Evolutionary conservation across 2,888 invertebrate genomes (phyloP).

Genomic region (Lasioglossum morio): DNA sequence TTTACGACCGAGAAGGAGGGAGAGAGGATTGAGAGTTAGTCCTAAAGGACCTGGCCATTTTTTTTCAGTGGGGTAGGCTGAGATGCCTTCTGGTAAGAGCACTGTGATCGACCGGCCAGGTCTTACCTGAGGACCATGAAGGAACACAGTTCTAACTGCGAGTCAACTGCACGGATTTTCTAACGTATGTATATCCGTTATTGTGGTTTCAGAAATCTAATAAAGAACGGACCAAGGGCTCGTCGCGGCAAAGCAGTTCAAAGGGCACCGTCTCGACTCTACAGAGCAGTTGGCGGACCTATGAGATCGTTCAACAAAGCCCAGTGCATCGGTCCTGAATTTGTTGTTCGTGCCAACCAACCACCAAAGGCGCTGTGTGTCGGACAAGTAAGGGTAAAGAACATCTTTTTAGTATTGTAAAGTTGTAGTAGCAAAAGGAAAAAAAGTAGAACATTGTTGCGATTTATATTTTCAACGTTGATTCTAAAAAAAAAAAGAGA

Average conservation of each 20-base stretch:
- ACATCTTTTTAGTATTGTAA: background rate
- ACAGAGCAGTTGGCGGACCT: slow-evolving; percentile 86
- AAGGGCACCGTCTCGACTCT: slow-evolving; percentile 90
- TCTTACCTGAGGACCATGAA: background rate
- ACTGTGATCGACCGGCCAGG: background rate
- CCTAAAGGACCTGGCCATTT: background rate
- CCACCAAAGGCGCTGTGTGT: slow-evolving; percentile 88
- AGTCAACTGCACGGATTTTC: background rate
- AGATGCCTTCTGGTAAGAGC: background rate
- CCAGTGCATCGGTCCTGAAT: slow-evolving; percentile 89
- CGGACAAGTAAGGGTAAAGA: slow-evolving; percentile 85
- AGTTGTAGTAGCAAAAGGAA: background rate
- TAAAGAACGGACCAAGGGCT: slow-evolving; percentile 80
- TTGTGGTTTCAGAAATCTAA: slow-evolving; percentile 66
- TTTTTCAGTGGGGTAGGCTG: background rate
- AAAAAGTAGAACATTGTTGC: background rate
- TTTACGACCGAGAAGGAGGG: too few species aligned
- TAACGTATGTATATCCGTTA: background rate
- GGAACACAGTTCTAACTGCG: background rate
- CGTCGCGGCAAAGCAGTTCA: slow-evolving; percentile 89
- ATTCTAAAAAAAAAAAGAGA: too few species aligned
- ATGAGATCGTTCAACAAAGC: slow-evolving; percentile 84
- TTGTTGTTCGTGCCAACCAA: slow-evolving; percentile 90
- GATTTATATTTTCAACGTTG: background rate
- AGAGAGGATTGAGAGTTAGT: background rate